Evolutionary conservation across 2,113 vertebrate species (phyloP).

Genomic region (Semicossyphus pulcher): DNA sequence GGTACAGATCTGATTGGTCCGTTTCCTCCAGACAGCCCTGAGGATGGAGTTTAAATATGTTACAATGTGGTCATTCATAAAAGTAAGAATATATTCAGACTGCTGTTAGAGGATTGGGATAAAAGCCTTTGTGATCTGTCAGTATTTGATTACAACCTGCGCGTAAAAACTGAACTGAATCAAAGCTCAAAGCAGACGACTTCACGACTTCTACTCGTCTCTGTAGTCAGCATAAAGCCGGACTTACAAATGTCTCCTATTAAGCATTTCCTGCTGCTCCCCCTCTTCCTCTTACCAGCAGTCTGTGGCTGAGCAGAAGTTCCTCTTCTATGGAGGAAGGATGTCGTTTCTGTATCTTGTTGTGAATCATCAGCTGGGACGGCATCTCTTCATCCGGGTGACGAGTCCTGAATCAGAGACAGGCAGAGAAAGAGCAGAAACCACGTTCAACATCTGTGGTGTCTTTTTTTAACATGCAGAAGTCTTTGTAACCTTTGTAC

Average conservation of each 20-base stretch:
- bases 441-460: no score
- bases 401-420: constrained; percentile 46
- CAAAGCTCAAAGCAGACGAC: no score
- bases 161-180: no score
- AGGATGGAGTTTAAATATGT: background rate
- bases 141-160: no score
- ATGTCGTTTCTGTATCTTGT: constrained; percentile 72
- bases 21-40: constrained; percentile 72
- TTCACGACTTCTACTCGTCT: no score
- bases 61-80: no score
- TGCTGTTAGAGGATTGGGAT: no score
- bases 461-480: no score
- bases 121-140: no score
- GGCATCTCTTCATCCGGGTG: constrained; percentile 51
- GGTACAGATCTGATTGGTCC: constrained; percentile 55
- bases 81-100: no score
- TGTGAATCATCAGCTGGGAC: constrained; percentile 42
- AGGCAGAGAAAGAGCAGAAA: background rate
- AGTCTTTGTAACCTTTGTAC: no score
- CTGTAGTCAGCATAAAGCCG: no score
- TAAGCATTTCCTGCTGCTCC: background rate
- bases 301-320: constrained; percentile 66
- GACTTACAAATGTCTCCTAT: background rate
- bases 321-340: constrained; percentile 65
- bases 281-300: constrained; percentile 55